Percentiles rank a stretch among this genome's conserved stretches.
phyloP scores from a whole-genome alignment of 2,888 invertebrate species.

The Leucophenga maculata region DNA sequence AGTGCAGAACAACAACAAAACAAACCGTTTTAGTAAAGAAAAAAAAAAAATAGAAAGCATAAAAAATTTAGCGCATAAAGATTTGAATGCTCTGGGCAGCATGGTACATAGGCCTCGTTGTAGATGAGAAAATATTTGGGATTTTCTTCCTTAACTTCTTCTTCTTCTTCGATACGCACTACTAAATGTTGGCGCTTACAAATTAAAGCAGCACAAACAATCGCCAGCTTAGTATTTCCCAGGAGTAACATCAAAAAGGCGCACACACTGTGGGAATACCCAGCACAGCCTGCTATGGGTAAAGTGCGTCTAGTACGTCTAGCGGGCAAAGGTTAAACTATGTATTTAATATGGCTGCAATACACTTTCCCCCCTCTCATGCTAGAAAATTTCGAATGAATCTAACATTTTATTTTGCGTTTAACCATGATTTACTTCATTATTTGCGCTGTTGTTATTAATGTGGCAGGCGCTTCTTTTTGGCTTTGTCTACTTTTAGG shows the following conservation, averaged over 20 bases:
- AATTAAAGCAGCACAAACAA: slow-evolving; percentile 49
- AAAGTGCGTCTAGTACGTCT: slow-evolving; percentile 30
- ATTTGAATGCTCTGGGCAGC: slow-evolving; percentile 11
- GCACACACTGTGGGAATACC: slow-evolving; percentile 13
- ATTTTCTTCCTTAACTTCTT: neutral
- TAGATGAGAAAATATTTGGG: neutral
- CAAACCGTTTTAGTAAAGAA: neutral
- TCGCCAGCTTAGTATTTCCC: slow-evolving; percentile 53
- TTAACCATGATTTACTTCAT: slow-evolving; percentile 65
- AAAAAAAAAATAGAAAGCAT: neutral
- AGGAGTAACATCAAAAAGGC: slow-evolving; percentile 54
- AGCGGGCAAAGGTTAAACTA: slow-evolving; percentile 26
- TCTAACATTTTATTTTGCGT: slow-evolving; percentile 49
- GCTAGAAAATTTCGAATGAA: slow-evolving; percentile 38
- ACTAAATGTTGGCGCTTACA: neutral
- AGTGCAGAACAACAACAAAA: neutral
- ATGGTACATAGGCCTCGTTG: too few relatives aligned
- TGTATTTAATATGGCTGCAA: neutral
- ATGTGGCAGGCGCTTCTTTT: neutral
- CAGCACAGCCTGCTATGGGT: slow-evolving; percentile 7
- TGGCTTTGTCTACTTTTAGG: neutral
- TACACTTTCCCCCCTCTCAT: neutral
- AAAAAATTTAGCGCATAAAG: neutral
- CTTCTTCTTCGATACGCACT: neutral
- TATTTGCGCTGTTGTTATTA: slow-evolving; percentile 50